Evolutionary conservation across 2,113 vertebrate species (phyloP).

Genomic region (Mustelus asterias): DNA sequence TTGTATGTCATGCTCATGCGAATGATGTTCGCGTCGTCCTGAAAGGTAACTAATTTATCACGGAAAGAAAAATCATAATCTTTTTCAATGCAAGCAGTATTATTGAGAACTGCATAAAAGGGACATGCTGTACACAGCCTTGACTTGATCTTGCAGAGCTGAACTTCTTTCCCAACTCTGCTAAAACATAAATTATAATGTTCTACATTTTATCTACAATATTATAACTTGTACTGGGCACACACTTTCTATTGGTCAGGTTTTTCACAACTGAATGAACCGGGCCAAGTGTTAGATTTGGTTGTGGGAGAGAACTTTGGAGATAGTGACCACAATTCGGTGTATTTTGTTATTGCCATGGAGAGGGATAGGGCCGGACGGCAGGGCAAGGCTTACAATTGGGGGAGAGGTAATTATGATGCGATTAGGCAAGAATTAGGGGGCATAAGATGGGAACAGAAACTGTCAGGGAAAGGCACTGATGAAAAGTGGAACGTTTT

Average conservation of each 20-base stretch:
- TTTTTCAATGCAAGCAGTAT: too few relatives aligned
- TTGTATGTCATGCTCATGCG: conserved; percentile 79
- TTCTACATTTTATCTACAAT: not conserved
- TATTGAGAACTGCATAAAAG: not conserved
- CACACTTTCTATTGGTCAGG: not conserved
- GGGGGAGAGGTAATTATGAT: too few relatives aligned
- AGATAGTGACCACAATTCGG: too few relatives aligned
- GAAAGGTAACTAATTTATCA: conserved; percentile 65
- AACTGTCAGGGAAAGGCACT: too few relatives aligned
- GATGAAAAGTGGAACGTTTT: too few relatives aligned
- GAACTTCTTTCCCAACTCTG: not conserved
- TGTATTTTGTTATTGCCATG: too few relatives aligned
- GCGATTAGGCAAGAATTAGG: too few relatives aligned
- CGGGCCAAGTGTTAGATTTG: too few relatives aligned
- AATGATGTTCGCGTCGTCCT: conserved; percentile 56
- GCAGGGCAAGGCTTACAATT: too few relatives aligned
- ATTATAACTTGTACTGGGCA: not conserved
- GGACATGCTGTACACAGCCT: not conserved
- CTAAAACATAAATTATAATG: not conserved
- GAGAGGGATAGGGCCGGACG: too few relatives aligned
- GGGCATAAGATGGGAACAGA: too few relatives aligned
- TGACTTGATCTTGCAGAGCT: not conserved
- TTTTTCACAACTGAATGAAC: not conserved
- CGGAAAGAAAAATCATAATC: not conserved
- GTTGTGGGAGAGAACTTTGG: too few relatives aligned